Percentiles rank a stretch among this genome's conserved stretches.
Conservation (phyloP, 1,140 invertebrate genomes). For the Reticulitermes speratus region DNA sequence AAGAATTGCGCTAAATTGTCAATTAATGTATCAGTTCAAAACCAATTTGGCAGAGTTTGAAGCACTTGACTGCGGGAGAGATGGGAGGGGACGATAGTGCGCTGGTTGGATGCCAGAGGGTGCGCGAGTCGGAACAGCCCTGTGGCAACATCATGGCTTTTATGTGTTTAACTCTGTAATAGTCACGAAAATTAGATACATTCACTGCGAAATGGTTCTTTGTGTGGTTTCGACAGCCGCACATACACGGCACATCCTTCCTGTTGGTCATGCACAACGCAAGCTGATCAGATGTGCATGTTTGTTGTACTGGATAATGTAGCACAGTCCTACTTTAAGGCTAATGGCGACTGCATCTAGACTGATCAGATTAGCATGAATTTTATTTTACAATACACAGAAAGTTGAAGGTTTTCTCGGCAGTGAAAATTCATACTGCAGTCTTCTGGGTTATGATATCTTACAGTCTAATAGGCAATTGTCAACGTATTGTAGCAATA, state of each 20-base stretch:
- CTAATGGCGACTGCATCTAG: background rate
- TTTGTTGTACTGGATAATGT: too few relatives aligned
- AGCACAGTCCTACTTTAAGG: too few relatives aligned
- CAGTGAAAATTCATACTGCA: too few relatives aligned
- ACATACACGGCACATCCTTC: too few relatives aligned
- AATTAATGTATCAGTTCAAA: conserved; percentile 37
- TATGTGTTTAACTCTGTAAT: conserved; percentile 17
- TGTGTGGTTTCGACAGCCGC: background rate
- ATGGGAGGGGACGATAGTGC: conserved; percentile 5
- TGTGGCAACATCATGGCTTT: background rate
- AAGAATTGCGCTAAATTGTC: conserved; percentile 36
- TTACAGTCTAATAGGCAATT: too few relatives aligned
- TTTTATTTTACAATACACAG: too few relatives aligned
- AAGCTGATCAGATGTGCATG: too few relatives aligned
- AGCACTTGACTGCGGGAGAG: conserved; percentile 29
- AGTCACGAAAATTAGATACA: conserved; percentile 25
- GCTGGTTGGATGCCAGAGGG: conserved; percentile 15
- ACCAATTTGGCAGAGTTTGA: conserved; percentile 37
- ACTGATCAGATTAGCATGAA: too few relatives aligned
- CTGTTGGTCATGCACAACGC: too few relatives aligned
- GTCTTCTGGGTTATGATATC: too few relatives aligned
- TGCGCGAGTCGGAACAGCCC: background rate
- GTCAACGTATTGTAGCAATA: too few relatives aligned
- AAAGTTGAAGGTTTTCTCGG: too few relatives aligned
- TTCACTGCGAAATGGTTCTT: conserved; percentile 19